These are phyloP conservation scores for Oligia fasciuncula DNA, from an alignment of 2,888 invertebrate genomes.

Conservation along the genomic window DNA sequence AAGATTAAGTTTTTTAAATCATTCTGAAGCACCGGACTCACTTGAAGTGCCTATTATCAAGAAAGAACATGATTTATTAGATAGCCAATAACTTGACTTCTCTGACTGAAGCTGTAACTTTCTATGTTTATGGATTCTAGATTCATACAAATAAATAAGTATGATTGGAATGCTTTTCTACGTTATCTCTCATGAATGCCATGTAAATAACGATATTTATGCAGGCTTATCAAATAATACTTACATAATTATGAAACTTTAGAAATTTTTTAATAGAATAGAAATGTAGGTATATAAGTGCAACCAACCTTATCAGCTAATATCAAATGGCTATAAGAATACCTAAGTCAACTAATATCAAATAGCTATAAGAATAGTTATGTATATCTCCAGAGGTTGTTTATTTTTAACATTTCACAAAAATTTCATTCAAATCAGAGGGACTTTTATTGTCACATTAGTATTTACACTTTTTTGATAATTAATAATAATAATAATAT, in stretches of 20 bases:
- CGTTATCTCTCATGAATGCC: neutral
- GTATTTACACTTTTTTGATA: neutral
- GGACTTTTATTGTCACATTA: neutral
- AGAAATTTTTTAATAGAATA: no score
- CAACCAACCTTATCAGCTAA: no score
- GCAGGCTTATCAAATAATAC: neutral
- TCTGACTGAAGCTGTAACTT: constrained; percentile 3
- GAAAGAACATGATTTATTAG: constrained; percentile 17
- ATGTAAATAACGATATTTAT: neutral
- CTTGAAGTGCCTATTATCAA: constrained; percentile 2
- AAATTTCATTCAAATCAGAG: neutral
- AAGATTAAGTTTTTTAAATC: neutral
- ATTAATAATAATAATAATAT: no score
- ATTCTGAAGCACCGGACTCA: neutral
- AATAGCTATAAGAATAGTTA: neutral
- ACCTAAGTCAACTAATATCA: neutral
- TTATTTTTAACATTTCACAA: neutral
- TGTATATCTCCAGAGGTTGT: neutral
- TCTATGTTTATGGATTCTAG: neutral
- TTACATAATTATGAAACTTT: neutral
- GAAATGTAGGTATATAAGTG: no score
- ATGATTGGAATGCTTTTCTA: neutral
- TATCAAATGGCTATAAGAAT: neutral
- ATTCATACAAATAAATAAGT: constrained; percentile 8
- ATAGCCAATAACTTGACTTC: constrained; percentile 11